phyloP scores from a whole-genome alignment of 2,113 vertebrate species.

The Oncorhynchus nerka region DNA sequence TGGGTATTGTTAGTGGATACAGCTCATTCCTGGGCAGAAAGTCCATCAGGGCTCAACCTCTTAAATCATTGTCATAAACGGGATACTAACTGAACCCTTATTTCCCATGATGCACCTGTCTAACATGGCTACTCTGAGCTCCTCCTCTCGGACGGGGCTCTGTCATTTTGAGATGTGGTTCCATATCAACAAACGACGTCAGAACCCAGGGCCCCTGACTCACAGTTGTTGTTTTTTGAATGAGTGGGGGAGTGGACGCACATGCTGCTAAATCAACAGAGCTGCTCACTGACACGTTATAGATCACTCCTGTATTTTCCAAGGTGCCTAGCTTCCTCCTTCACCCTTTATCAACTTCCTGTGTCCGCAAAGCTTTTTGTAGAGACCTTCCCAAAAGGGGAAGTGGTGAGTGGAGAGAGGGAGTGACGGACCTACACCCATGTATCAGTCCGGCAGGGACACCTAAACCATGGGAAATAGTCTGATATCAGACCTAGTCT shows the following conservation, averaged over 20 bases:
- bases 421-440: conserved; percentile 5
- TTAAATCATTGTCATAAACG: conserved; percentile 63
- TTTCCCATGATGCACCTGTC: conserved; percentile 45
- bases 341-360: conserved; percentile 45
- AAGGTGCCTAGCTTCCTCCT: conserved; percentile 21
- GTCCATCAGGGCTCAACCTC: conserved; percentile 49
- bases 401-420: conserved; percentile 15
- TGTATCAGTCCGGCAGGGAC: conserved; percentile 1
- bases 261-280: conserved; percentile 9
- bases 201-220: neutral
- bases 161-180: neutral
- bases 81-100: conserved; percentile 41
- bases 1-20: conserved; percentile 44
- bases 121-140: conserved; percentile 2
- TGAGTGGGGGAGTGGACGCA: conserved; percentile 21
- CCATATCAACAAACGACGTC: neutral
- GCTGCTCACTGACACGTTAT: neutral
- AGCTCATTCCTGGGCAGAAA: conserved; percentile 49
- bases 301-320: conserved; percentile 29
- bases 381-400: conserved; percentile 21
- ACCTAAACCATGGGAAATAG: conserved; percentile 14
- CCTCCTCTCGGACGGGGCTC: neutral
- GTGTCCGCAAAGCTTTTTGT: conserved; percentile 24
- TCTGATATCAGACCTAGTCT: neutral
- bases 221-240: conserved; percentile 38